Percentiles rank a stretch among this genome's conserved stretches.
Conservation (phyloP, 1,140 invertebrate species). For the Ceratosolen solmsi region DNA sequence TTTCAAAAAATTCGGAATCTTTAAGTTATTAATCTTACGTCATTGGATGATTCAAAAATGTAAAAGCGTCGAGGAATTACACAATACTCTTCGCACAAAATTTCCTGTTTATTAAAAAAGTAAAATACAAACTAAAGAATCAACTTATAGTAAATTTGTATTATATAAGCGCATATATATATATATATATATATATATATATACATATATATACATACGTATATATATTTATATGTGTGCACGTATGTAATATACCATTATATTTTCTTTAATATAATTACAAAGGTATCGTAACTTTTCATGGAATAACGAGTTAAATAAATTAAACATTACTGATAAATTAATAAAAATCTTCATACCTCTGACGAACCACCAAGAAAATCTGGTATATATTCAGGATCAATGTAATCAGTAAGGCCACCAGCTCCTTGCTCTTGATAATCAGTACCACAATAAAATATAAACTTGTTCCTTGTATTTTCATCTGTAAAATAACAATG, state of each 20-base stretch:
- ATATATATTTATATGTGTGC: background rate
- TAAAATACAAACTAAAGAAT: slow-evolving; percentile 54
- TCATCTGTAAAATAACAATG: slow-evolving; percentile 80
- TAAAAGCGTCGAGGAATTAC: slow-evolving; percentile 72
- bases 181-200: too few relatives aligned
- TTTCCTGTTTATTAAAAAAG: slow-evolving; percentile 66
- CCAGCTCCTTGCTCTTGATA: slow-evolving; percentile 82
- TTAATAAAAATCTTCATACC: slow-evolving; percentile 74
- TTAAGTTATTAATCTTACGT: slow-evolving; percentile 65
- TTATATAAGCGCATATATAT: background rate
- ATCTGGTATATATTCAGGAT: slow-evolving; percentile 90
- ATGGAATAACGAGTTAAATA: too few relatives aligned
- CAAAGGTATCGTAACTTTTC: too few relatives aligned
- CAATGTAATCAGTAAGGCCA: slow-evolving; percentile 90
- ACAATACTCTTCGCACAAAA: slow-evolving; percentile 67
- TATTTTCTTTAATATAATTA: slow-evolving; percentile 2
- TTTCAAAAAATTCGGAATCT: slow-evolving; percentile 9
- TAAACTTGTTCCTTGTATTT: slow-evolving; percentile 94
- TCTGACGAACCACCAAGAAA: slow-evolving; percentile 92
- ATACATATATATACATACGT: background rate
- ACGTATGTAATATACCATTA: background rate
- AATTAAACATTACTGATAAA: slow-evolving; percentile 5
- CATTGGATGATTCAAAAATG: slow-evolving; percentile 67
- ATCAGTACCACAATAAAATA: slow-evolving; percentile 93
- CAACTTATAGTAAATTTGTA: slow-evolving; percentile 31